Conservation (phyloP, 2,113 vertebrate species). For the Penelope pileata region DNA sequence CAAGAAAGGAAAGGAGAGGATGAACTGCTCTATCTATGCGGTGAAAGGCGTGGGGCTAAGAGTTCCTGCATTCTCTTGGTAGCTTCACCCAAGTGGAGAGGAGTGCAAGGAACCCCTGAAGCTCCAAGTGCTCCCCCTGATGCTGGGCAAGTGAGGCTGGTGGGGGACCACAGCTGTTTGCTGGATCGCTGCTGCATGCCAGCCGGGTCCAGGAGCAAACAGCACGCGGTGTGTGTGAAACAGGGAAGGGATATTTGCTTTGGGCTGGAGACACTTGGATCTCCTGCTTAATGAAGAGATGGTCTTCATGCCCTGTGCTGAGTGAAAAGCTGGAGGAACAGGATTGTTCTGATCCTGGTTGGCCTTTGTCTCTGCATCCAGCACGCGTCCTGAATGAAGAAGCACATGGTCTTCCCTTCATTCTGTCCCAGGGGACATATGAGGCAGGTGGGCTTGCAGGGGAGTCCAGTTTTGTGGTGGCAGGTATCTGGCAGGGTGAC, state of each 20-base stretch:
- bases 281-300: neutral
- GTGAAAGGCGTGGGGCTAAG: neutral
- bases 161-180: accelerated
- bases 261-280: neutral
- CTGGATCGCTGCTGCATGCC: neutral
- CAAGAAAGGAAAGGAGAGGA: neutral
- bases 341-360: neutral
- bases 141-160: too few relatives aligned
- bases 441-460: neutral
- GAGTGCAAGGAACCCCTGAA: neutral
- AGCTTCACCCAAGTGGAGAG: neutral
- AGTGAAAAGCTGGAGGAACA: neutral
- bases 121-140: neutral
- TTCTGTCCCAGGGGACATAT: neutral
- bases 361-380: neutral
- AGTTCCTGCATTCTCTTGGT: neutral
- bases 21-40: neutral
- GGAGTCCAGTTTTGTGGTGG: neutral
- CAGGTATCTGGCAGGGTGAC: neutral
- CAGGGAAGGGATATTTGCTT: neutral
- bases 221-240: accelerated
- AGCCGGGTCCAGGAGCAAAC: neutral
- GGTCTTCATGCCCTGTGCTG: neutral
- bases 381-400: neutral
- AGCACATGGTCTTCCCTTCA: neutral